phyloP scores from a whole-genome alignment of 2,113 vertebrate species.

The Sorex araneus region DNA sequence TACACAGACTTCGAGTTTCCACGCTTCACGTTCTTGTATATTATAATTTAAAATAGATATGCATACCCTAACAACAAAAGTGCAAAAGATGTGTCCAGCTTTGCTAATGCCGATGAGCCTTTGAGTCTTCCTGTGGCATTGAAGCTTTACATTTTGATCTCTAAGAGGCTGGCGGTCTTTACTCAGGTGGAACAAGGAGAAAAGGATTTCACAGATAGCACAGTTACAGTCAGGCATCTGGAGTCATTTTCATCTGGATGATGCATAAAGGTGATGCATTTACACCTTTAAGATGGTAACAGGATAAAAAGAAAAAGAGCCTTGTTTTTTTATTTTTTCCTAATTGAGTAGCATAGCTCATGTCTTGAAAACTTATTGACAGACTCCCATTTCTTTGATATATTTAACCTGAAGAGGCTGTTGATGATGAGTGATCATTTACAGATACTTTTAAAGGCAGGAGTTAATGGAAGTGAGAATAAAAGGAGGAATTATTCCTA shows the following conservation, averaged over 20 bases:
- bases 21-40: slow-evolving; percentile 41
- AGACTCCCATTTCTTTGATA: slow-evolving; percentile 73
- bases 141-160: slow-evolving; percentile 74
- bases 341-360: slow-evolving; percentile 62
- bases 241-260: slow-evolving; percentile 53
- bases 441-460: slow-evolving; percentile 61
- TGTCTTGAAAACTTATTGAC: slow-evolving; percentile 60
- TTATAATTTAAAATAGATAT: slow-evolving; percentile 62
- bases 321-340: slow-evolving; percentile 38
- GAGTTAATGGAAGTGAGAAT: slow-evolving; percentile 56
- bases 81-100: slow-evolving; percentile 59
- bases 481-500: slow-evolving; percentile 63
- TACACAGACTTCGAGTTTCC: slow-evolving; percentile 46
- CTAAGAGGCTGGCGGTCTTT: slow-evolving; percentile 47
- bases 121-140: slow-evolving; percentile 7
- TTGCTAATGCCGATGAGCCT: slow-evolving; percentile 42
- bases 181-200: slow-evolving; percentile 66
- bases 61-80: slow-evolving; percentile 38
- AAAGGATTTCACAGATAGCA: slow-evolving; percentile 72
- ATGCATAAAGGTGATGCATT: slow-evolving; percentile 68
- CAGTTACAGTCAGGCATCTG: slow-evolving; percentile 49
- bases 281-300: slow-evolving; percentile 44
- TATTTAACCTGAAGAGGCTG: slow-evolving; percentile 72
- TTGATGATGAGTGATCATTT: slow-evolving; percentile 58
- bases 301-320: background rate